phyloP scores from a whole-genome alignment of 2,888 invertebrate species.

The Drosophila fungiperda region DNA sequence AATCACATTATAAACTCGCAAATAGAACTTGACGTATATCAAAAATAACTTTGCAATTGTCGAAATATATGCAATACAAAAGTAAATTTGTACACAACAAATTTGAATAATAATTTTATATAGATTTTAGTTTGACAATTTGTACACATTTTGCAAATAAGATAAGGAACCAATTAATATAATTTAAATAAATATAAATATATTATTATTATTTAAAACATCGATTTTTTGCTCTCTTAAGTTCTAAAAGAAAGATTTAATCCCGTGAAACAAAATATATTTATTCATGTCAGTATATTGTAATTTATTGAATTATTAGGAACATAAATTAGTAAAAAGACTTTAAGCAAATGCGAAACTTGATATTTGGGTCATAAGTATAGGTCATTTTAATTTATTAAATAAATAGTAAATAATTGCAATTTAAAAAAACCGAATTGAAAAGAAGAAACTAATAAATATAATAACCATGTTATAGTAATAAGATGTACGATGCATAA shows the following conservation, averaged over 20 bases:
- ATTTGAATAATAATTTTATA: slow-evolving; percentile 2
- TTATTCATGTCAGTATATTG: neutral
- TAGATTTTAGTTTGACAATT: slow-evolving; percentile 2
- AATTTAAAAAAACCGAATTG: neutral
- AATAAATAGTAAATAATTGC: neutral
- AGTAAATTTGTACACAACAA: neutral
- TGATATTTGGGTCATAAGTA: neutral
- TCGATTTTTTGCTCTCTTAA: neutral
- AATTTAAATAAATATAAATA: neutral
- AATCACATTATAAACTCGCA: slow-evolving; percentile 31
- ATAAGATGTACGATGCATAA: neutral
- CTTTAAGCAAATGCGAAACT: neutral
- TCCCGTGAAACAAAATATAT: no score
- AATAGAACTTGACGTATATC: slow-evolving; percentile 38
- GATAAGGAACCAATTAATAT: neutral
- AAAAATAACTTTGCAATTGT: slow-evolving; percentile 33
- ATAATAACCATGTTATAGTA: neutral
- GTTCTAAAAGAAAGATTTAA: neutral
- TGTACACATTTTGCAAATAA: no score
- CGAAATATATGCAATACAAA: neutral
- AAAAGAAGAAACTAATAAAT: neutral
- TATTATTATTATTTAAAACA: neutral
- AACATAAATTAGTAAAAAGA: neutral
- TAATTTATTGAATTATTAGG: neutral
- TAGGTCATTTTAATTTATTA: neutral